A percentile compares a stretch with the other conserved stretches of the same genome.
Evolutionary conservation across 2,888 invertebrate genomes (phyloP).

Genomic region (Dinocampus coccinellae): DNA sequence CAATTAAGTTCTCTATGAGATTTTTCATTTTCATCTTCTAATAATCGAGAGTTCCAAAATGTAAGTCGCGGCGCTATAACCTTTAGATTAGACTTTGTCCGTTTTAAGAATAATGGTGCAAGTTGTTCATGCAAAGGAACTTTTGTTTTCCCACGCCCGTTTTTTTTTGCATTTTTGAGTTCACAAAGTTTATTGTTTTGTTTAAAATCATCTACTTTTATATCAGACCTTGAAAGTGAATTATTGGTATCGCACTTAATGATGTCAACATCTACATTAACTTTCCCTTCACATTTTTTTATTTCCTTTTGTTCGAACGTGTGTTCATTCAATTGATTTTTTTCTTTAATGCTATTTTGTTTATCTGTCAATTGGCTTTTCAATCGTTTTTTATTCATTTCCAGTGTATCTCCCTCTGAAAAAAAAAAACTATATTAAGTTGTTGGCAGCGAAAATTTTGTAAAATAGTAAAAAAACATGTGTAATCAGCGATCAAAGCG

Average conservation of each 20-base stretch:
- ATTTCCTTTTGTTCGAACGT: slow-evolving; percentile 7
- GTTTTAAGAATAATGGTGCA: slow-evolving; percentile 79
- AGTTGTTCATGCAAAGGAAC: too few relatives aligned
- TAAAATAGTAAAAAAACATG: background rate
- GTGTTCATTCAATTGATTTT: slow-evolving; percentile 27
- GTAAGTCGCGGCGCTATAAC: slow-evolving; percentile 76
- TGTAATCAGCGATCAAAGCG: slow-evolving; percentile 67
- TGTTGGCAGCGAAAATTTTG: background rate
- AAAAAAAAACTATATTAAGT: slow-evolving; percentile 1
- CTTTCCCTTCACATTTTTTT: background rate
- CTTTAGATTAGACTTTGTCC: slow-evolving; percentile 73
- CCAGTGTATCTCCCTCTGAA: background rate
- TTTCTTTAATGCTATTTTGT: slow-evolving; percentile 24
- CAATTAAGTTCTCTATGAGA: slow-evolving; percentile 71
- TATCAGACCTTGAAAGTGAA: background rate
- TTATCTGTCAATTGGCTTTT: slow-evolving; percentile 25
- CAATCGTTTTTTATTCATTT: background rate
- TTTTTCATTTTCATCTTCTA: slow-evolving; percentile 75
- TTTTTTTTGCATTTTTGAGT: slow-evolving; percentile 35
- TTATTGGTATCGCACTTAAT: background rate
- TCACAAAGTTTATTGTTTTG: background rate
- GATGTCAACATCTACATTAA: background rate
- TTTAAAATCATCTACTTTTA: background rate
- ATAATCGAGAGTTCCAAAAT: slow-evolving; percentile 81
- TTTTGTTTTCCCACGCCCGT: slow-evolving; percentile 51